Evolutionary conservation across 1,140 invertebrate genomes (phyloP).

Genomic region (Linepithema humile): DNA sequence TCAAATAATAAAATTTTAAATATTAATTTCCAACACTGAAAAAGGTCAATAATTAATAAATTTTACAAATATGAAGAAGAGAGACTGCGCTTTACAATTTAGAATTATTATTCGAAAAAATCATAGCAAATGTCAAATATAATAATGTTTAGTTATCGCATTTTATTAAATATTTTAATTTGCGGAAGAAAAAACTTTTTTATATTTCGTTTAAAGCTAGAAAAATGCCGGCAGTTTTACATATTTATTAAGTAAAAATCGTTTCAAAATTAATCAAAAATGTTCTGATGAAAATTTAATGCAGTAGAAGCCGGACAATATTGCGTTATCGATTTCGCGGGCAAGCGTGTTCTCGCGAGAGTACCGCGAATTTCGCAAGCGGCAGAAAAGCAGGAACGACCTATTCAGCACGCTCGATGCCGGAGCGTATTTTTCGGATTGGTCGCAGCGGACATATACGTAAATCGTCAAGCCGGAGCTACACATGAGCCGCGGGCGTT

Average conservation of each 20-base stretch:
- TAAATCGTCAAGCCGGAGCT: neutral
- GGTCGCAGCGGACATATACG: conserved; percentile 7
- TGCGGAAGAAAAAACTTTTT: neutral
- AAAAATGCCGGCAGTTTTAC: neutral
- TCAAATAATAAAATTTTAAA: neutral
- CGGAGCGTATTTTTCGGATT: conserved; percentile 13
- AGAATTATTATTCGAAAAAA: neutral
- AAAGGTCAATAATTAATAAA: neutral
- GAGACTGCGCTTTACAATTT: neutral
- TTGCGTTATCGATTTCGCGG: conserved; percentile 22
- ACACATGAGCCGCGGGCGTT: conserved; percentile 33
- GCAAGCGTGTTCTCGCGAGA: neutral
- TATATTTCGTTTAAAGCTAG: neutral
- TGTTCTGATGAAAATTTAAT: conserved; percentile 13
- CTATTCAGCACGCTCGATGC: conserved; percentile 5
- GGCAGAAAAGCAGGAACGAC: neutral
- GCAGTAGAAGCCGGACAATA: neutral
- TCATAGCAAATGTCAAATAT: neutral
- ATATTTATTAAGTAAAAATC: neutral
- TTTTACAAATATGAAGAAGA: neutral
- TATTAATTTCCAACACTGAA: neutral
- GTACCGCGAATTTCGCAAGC: conserved; percentile 12
- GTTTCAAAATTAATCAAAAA: neutral
- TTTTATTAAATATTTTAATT: neutral
- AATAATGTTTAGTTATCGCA: neutral